A percentile compares a stretch with the other conserved stretches of the same genome.
These are phyloP conservation scores for Panagrolaimus sp. DNA, from an alignment of 1,140 invertebrate species.

Conservation along the genomic window DNA sequence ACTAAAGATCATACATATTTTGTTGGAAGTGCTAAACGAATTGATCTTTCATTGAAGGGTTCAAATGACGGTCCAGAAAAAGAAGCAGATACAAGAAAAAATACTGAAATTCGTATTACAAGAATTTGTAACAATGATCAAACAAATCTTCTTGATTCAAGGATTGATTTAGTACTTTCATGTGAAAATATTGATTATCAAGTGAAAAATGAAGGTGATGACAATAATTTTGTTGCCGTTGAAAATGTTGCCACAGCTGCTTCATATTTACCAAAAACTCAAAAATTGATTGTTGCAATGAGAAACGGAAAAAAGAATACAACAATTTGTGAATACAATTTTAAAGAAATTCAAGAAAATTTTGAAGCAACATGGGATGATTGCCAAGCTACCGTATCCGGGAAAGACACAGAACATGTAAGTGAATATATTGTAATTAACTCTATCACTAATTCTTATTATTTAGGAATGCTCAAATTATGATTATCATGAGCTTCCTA, in stretches of 20 bases:
- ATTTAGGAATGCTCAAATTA: background rate
- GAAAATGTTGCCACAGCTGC: background rate
- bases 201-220: no score
- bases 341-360: background rate
- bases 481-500: background rate
- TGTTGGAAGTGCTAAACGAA: no score
- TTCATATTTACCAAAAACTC: background rate
- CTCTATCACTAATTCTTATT: background rate
- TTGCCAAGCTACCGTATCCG: background rate
- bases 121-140: background rate
- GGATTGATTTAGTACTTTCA: background rate
- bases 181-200: background rate
- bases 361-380: background rate
- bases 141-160: background rate
- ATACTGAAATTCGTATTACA: background rate
- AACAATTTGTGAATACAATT: background rate
- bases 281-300: background rate
- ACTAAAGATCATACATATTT: no score
- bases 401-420: background rate
- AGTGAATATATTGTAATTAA: background rate
- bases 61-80: background rate
- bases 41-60: no score
- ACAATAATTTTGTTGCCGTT: background rate
- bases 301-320: background rate
- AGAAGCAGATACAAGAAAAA: background rate